A percentile compares a stretch with the other conserved stretches of the same genome.
Conservation (phyloP, 2,888 invertebrate genomes). For the Pogonocherus hispidulus region DNA sequence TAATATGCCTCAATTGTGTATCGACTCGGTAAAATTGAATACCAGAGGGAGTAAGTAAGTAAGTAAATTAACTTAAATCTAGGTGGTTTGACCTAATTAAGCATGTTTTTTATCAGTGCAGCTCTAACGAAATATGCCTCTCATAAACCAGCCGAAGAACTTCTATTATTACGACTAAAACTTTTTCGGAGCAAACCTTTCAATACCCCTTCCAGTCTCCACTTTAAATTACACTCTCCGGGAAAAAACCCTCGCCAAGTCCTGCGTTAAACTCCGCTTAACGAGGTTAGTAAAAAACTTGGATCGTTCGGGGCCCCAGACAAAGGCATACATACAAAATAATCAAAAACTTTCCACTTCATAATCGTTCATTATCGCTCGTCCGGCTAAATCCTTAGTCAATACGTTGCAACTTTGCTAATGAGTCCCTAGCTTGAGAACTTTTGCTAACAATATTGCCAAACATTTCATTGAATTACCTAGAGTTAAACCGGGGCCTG, state of each 20-base stretch:
- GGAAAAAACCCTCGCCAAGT: neutral
- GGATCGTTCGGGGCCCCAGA: constrained; percentile 22
- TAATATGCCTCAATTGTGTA: too few relatives aligned
- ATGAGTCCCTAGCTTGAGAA: constrained; percentile 32
- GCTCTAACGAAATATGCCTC: neutral
- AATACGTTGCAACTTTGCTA: constrained; percentile 37
- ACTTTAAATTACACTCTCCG: neutral
- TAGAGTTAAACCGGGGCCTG: constrained; percentile 27
- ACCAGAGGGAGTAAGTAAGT: too few relatives aligned
- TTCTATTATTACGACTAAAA: neutral
- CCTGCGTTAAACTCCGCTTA: constrained; percentile 12
- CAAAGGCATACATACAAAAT: constrained; percentile 22
- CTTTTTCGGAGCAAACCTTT: neutral
- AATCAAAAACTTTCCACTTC: constrained; percentile 21
- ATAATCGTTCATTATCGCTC: constrained; percentile 24
- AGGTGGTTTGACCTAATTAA: too few relatives aligned
- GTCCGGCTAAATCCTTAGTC: constrained; percentile 11
- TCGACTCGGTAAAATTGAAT: too few relatives aligned
- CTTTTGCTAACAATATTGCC: constrained; percentile 35
- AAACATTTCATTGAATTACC: constrained; percentile 42
- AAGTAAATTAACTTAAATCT: too few relatives aligned
- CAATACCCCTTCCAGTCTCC: neutral
- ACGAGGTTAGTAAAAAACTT: constrained; percentile 29
- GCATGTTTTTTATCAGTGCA: too few relatives aligned
- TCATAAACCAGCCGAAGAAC: neutral